A percentile compares a stretch with the other conserved stretches of the same genome.
Conservation (phyloP, 2,888 invertebrate species). For the Protonemura montana region DNA sequence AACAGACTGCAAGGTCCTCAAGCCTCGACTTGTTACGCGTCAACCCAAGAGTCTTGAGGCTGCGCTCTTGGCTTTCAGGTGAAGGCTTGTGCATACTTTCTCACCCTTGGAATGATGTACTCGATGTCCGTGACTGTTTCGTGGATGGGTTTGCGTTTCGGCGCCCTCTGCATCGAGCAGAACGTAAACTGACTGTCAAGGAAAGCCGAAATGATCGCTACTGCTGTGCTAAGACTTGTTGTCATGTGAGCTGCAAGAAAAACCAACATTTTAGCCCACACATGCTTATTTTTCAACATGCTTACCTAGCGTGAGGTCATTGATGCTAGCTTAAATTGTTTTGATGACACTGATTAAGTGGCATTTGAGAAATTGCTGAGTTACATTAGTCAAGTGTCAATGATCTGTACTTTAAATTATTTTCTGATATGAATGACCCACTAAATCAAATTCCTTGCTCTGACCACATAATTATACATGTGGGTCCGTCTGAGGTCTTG, state of each 20-base stretch:
- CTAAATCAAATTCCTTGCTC: too few species aligned
- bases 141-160: slow-evolving; percentile 48
- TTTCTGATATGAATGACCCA: not conserved
- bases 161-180: slow-evolving; percentile 59
- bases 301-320: not conserved
- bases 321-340: not conserved
- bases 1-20: too few species aligned
- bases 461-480: too few species aligned
- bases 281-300: too few species aligned
- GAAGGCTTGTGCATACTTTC: too few species aligned
- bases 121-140: slow-evolving; percentile 61
- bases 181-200: slow-evolving; percentile 62
- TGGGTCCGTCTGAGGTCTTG: too few species aligned
- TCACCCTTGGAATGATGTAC: slow-evolving; percentile 64
- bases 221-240: slow-evolving; percentile 60
- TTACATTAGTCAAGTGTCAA: not conserved
- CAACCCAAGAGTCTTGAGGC: too few species aligned
- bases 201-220: slow-evolving; percentile 60
- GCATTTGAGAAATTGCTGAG: not conserved
- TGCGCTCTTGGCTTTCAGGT: too few species aligned
- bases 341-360: not conserved
- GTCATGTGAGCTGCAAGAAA: slow-evolving; percentile 60
- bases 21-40: too few species aligned
- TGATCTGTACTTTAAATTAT: not conserved
- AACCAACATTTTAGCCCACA: slow-evolving; percentile 43